These are phyloP conservation scores for Atta cephalotes DNA, from an alignment of 1,140 invertebrate genomes.

Conservation along the genomic window DNA sequence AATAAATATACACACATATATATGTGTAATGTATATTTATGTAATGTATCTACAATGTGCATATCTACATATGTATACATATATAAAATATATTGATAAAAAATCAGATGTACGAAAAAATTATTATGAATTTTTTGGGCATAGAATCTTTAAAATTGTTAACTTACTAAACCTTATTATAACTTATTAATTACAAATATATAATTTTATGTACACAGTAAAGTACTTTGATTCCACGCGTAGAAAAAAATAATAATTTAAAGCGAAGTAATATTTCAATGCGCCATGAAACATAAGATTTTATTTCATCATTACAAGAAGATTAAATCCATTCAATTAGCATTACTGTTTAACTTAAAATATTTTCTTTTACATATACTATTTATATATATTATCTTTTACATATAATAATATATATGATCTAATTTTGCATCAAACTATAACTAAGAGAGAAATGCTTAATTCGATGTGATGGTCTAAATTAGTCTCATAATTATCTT, in stretches of 20 bases:
- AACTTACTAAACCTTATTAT: background rate
- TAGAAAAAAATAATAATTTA: background rate
- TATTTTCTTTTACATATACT: background rate
- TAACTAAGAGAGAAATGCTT: constrained; percentile 13
- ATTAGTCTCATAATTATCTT: constrained; percentile 41
- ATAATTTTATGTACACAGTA: too few species aligned
- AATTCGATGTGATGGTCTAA: constrained; percentile 3
- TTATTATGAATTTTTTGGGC: background rate
- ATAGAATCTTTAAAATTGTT: constrained; percentile 3
- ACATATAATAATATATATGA: background rate
- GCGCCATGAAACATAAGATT: background rate
- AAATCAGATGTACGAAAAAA: background rate
- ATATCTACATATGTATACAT: too few species aligned
- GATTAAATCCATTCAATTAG: background rate
- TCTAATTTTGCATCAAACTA: background rate
- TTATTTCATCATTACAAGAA: background rate
- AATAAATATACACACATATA: background rate
- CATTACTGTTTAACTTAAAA: background rate
- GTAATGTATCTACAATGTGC: too few species aligned
- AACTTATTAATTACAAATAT: background rate
- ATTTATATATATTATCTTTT: background rate
- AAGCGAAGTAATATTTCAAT: background rate
- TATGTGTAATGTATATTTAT: too few species aligned
- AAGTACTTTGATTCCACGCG: background rate
- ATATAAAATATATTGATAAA: background rate